Conservation (phyloP, 2,888 invertebrate genomes). For the Chymomyza amoena region DNA sequence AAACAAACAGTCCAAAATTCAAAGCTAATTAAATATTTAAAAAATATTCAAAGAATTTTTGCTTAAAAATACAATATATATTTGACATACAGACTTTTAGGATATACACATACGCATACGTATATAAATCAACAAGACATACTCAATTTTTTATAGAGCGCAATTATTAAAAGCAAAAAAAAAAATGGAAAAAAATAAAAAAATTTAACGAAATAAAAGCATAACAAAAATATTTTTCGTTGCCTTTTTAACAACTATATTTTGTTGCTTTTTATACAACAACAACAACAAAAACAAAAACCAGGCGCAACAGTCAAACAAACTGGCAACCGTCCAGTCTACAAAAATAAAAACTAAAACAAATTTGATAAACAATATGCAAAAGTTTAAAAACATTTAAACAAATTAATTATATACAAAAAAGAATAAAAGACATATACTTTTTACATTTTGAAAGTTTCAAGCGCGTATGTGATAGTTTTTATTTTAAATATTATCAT, state of each 20-base stretch:
- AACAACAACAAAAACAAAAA: conserved; percentile 14
- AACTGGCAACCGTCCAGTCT: conserved; percentile 75
- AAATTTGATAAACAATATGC: conserved; percentile 46
- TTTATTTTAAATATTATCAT: neutral
- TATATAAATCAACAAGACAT: neutral
- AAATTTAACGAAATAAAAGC: conserved; percentile 1
- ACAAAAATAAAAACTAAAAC: conserved; percentile 40
- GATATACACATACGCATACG: conserved; percentile 39
- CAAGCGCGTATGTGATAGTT: conserved; percentile 52
- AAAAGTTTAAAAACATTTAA: conserved; percentile 25
- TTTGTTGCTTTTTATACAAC: conserved; percentile 65
- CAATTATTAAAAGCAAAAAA: conserved; percentile 20
- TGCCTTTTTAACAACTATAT: conserved; percentile 14
- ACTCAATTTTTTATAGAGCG: conserved; percentile 38
- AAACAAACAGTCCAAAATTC: conserved; percentile 52
- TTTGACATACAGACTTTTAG: conserved; percentile 54
- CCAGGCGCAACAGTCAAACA: conserved; percentile 56
- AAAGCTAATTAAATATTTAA: conserved; percentile 16
- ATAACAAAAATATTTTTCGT: conserved; percentile 7
- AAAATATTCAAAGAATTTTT: conserved; percentile 35
- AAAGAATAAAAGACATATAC: conserved; percentile 29
- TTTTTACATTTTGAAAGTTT: conserved; percentile 45
- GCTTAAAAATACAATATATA: conserved; percentile 48
- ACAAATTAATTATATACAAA: conserved; percentile 25
- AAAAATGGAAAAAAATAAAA: conserved; percentile 2